Percentiles rank a stretch among this genome's conserved stretches.
Evolutionary conservation across 2,888 invertebrate genomes (phyloP).

Genomic region (Blastobasis adustella): DNA sequence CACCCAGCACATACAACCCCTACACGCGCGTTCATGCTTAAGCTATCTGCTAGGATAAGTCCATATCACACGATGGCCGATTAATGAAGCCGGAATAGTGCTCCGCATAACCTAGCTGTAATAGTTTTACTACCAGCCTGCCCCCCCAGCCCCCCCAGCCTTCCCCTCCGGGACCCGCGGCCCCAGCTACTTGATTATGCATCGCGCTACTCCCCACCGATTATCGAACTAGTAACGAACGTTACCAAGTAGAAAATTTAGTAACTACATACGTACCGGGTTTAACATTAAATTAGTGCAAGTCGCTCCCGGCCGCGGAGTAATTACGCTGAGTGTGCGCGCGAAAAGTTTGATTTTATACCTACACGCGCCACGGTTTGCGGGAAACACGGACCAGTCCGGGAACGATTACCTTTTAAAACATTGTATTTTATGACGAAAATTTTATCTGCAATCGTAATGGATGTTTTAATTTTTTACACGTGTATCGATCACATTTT

Average conservation of each 20-base stretch:
- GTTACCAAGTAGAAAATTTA: slow-evolving; percentile 43
- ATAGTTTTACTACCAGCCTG: slow-evolving; percentile 64
- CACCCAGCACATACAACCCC: too few relatives aligned
- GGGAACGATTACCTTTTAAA: too few relatives aligned
- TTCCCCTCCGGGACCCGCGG: slow-evolving; percentile 24
- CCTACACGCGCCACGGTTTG: background rate
- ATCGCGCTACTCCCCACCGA: slow-evolving; percentile 64
- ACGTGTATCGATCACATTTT: too few relatives aligned
- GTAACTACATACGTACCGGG: slow-evolving; percentile 20
- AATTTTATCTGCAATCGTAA: too few relatives aligned
- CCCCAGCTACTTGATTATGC: slow-evolving; percentile 67
- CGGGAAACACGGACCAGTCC: too few relatives aligned
- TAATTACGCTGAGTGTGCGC: background rate
- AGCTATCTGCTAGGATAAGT: slow-evolving; percentile 2
- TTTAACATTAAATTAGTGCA: slow-evolving; percentile 9
- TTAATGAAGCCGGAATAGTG: slow-evolving; percentile 67
- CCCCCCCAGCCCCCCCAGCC: slow-evolving; percentile 15
- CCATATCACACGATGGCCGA: slow-evolving; percentile 41
- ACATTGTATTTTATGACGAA: too few relatives aligned
- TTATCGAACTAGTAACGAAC: slow-evolving; percentile 70
- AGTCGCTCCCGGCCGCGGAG: background rate
- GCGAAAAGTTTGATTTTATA: background rate
- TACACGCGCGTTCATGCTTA: too few relatives aligned
- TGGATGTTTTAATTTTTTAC: too few relatives aligned
- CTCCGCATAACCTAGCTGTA: slow-evolving; percentile 62